Evolutionary conservation across 2,797 vertebrate species (phyloP), one percentile per base, ranked within the genome.

Genomic region (Cetoscarus ocellatus): DNA sequence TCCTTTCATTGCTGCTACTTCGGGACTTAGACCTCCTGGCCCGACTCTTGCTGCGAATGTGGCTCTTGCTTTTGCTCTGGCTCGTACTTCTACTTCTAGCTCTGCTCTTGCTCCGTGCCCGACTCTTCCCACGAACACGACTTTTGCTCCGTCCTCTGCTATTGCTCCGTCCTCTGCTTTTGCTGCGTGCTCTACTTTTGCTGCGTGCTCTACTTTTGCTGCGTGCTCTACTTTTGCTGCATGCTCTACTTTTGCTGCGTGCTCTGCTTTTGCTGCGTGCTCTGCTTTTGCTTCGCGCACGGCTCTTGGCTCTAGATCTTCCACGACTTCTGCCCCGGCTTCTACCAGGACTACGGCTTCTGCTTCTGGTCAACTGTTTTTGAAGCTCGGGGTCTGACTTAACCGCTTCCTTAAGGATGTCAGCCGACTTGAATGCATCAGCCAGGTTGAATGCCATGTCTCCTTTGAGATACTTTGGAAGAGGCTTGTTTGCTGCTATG

Each of bases 391-490:
- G 48, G 47, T 91, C 75, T 3, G 73, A 73, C 66, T 75, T 85
- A 15, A 87, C 17, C 0, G 80, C 73, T 27, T 86, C 79, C 61
- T 88, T 90, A 17, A 91, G 64, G 45, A 70, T 49, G 6, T 19
- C 70, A 1, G 83, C 79, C 0, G 90, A 88, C 47, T 88, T 86
- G 3, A 88, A 77, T 10, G 91, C 89, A 0, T 92, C 91, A 17
- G 80, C 84, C 61, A 92, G 74, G 73, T 90, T 90, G 73, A 73
- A 86, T 6, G 78, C 80, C 88, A 92, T 90, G 51, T 92, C 75
- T 4, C 88, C 88, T 82, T 92, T 91, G 35, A 93, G 90, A 66
- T 93, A 92, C 55, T 87, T 75, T 14, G 92, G 92, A 8, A 93
- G 71, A 56, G 92, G 92, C 60, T 91, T 87, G 77, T 93, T 94